Evolutionary conservation across 2,113 vertebrate genomes (phyloP).

Genomic region (Oreotragus oreotragus): DNA sequence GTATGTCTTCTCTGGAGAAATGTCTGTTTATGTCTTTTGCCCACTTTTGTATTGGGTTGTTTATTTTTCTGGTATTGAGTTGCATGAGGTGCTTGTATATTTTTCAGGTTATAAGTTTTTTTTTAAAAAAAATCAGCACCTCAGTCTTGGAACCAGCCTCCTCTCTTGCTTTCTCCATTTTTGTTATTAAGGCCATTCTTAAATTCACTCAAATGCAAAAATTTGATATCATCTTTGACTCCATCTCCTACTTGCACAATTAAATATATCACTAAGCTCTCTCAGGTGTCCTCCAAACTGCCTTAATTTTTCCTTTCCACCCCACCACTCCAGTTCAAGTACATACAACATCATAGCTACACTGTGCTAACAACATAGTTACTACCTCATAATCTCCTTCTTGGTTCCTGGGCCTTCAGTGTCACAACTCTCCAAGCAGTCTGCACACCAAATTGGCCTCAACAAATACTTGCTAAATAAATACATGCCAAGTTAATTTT

Average conservation of each 20-base stretch:
- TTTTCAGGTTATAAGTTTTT: neutral
- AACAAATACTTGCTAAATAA: neutral
- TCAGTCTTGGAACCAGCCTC: neutral
- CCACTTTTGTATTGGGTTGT: neutral
- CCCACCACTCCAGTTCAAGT: neutral
- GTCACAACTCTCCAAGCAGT: neutral
- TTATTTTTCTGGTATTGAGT: neutral
- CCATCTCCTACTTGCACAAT: neutral
- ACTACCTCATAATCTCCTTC: neutral
- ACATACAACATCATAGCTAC: neutral
- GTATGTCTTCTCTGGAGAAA: neutral
- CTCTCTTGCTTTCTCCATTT: neutral
- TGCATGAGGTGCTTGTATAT: neutral
- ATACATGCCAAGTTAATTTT: neutral
- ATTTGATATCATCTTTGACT: neutral
- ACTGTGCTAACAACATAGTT: neutral
- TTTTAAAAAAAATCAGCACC: neutral
- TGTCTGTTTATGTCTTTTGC: neutral
- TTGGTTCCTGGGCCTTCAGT: neutral
- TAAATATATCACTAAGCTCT: neutral
- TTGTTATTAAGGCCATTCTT: neutral
- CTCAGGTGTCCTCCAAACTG: neutral
- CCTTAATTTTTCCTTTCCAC: neutral
- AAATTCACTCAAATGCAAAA: constrained; percentile 21
- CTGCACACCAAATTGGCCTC: neutral